Conservation (phyloP, 37 sponge, comb jelly and placozoan genomes). For the Cliona cf. orientalis region DNA sequence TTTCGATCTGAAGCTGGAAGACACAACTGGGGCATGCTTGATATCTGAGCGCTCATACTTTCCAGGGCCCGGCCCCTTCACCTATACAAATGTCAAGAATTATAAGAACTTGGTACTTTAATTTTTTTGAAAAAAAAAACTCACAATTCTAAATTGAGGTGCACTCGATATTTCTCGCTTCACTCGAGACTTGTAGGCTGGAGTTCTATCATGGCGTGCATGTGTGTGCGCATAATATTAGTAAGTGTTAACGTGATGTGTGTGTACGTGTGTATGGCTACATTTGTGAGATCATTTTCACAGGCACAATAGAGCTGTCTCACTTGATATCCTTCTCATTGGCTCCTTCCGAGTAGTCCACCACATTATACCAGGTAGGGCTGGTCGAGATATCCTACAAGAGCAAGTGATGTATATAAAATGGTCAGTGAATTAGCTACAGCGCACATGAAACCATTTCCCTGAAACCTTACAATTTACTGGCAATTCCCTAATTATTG, state of each 20-base stretch:
- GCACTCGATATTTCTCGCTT: constrained; percentile 22
- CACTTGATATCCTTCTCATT: constrained; percentile 65
- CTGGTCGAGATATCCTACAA: constrained; percentile 76
- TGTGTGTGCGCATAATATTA: no score
- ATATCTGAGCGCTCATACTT: constrained; percentile 47
- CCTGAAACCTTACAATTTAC: no score
- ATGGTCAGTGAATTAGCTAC: no score
- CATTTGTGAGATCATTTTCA: neutral
- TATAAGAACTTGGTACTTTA: neutral
- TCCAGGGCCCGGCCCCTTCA: constrained; percentile 80
- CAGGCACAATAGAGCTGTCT: neutral
- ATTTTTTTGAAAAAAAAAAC: neutral
- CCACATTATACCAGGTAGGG: constrained; percentile 68
- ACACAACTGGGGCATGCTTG: constrained; percentile 16
- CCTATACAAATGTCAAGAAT: constrained; percentile 31
- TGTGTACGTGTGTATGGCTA: neutral
- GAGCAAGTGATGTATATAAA: no score
- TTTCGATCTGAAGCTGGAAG: constrained; percentile 78
- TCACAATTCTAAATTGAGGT: constrained; percentile 67
- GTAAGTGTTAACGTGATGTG: no score
- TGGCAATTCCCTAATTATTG: no score
- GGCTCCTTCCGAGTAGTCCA: constrained; percentile 49
- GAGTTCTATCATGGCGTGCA: constrained; percentile 34
- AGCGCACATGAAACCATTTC: no score
- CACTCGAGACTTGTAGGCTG: constrained; percentile 56